A percentile compares a stretch with the other conserved stretches of the same genome.
These are phyloP conservation scores for Pangasius djambal DNA, from an alignment of 2,797 vertebrate genomes.

Conservation along the genomic window DNA sequence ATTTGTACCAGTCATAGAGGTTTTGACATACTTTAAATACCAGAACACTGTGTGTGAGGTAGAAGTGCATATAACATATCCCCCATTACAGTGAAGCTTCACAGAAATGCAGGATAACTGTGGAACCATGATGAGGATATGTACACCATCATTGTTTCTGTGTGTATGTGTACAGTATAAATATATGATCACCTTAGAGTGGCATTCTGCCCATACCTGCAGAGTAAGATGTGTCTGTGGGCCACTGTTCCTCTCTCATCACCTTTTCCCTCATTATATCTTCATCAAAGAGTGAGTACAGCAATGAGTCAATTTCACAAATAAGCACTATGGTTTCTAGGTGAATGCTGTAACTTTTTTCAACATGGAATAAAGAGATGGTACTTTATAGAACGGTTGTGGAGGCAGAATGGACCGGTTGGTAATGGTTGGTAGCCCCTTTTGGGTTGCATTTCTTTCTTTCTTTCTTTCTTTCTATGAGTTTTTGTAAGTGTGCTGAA, in stretches of 20 bases:
- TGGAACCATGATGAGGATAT: not conserved
- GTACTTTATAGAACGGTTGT: no score
- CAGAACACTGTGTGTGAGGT: not conserved
- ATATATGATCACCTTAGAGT: conserved; percentile 21
- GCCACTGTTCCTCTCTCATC: conserved; percentile 49
- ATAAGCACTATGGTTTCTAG: conserved; percentile 48
- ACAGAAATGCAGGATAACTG: not conserved
- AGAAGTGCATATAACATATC: not conserved
- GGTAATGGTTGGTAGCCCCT: no score
- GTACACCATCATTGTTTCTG: conserved; percentile 14
- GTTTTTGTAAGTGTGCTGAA: no score
- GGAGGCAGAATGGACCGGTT: no score
- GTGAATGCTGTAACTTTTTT: conserved; percentile 31
- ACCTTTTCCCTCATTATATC: conserved; percentile 60
- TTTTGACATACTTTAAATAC: not conserved
- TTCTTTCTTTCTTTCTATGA: no score
- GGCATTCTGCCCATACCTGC: conserved; percentile 3
- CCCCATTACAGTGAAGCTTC: no score
- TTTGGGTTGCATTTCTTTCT: no score
- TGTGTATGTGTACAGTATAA: conserved; percentile 7
- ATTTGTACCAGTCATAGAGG: not conserved
- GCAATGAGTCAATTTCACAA: conserved; percentile 26
- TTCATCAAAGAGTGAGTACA: conserved; percentile 24
- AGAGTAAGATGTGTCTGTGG: conserved; percentile 51
- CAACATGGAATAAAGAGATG: not conserved